phyloP scores from a whole-genome alignment of 2,888 invertebrate species.

The Tetramorium bicarinatum region DNA sequence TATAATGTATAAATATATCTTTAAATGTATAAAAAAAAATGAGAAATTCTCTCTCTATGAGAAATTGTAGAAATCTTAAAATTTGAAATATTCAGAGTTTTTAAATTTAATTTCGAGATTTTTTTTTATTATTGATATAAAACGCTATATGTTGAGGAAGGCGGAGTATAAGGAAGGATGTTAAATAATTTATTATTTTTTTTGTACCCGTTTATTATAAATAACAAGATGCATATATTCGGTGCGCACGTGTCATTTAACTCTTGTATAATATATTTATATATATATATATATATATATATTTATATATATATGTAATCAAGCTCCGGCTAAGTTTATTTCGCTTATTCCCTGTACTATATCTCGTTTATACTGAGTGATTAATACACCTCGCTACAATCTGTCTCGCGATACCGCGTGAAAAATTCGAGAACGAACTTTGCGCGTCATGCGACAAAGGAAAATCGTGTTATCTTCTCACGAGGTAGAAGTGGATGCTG shows the following conservation, averaged over 20 bases:
- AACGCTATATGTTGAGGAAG: background rate
- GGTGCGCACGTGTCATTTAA: conserved; percentile 83
- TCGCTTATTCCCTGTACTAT: conserved; percentile 74
- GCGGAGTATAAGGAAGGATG: background rate
- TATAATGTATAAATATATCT: background rate
- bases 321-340: conserved; percentile 82
- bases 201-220: conserved; percentile 83
- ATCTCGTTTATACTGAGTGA: conserved; percentile 75
- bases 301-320: conserved; percentile 65
- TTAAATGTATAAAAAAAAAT: background rate
- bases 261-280: conserved; percentile 69
- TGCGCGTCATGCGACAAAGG: conserved; percentile 63
- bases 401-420: conserved; percentile 67
- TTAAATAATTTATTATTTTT: conserved; percentile 59
- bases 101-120: background rate
- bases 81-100: background rate
- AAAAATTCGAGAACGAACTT: conserved; percentile 63
- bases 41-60: background rate
- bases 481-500: conserved; percentile 66
- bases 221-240: conserved; percentile 85
- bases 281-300: conserved; percentile 41
- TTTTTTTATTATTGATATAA: background rate
- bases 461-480: conserved; percentile 62
- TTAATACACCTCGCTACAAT: conserved; percentile 72
- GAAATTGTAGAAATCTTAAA: background rate